These are phyloP conservation scores for Chaetodon auriga DNA, from an alignment of 2,113 vertebrate genomes.

Conservation along the genomic window DNA sequence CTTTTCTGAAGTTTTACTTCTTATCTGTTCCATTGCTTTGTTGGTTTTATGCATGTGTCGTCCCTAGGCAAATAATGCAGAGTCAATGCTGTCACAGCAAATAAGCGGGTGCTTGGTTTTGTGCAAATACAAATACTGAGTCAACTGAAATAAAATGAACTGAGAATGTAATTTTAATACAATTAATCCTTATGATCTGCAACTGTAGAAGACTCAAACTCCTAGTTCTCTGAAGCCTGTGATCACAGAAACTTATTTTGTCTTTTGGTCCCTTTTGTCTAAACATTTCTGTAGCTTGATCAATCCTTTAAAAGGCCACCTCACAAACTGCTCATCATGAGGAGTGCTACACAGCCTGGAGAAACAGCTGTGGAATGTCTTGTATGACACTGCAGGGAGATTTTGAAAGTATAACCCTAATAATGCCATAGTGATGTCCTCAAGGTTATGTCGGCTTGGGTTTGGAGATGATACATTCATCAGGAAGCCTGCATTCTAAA, in stretches of 20 bases:
- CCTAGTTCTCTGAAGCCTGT: neutral
- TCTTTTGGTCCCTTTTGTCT: neutral
- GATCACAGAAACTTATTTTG: neutral
- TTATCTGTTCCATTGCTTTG: neutral
- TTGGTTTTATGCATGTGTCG: slow-evolving; percentile 16
- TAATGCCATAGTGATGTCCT: too few species aligned
- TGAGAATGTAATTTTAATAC: neutral
- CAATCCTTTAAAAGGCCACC: neutral
- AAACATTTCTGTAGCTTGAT: neutral
- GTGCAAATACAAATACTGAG: slow-evolving; percentile 34
- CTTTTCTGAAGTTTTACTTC: neutral
- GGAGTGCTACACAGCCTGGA: too few species aligned
- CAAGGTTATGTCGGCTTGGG: too few species aligned
- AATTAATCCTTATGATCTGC: neutral
- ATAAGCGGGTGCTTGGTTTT: slow-evolving; percentile 3
- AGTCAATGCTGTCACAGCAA: slow-evolving; percentile 11
- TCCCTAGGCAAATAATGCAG: slow-evolving; percentile 7
- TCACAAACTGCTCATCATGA: neutral
- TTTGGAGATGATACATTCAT: too few species aligned
- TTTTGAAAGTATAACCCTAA: too few species aligned
- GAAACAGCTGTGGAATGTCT: too few species aligned
- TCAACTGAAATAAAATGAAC: slow-evolving; percentile 28
- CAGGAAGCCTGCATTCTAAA: too few species aligned
- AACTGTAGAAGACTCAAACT: neutral
- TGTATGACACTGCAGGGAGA: too few species aligned